Conservation (phyloP, 37 sponge, comb jelly and placozoan species). For the Diacarnus erythraeanus region DNA sequence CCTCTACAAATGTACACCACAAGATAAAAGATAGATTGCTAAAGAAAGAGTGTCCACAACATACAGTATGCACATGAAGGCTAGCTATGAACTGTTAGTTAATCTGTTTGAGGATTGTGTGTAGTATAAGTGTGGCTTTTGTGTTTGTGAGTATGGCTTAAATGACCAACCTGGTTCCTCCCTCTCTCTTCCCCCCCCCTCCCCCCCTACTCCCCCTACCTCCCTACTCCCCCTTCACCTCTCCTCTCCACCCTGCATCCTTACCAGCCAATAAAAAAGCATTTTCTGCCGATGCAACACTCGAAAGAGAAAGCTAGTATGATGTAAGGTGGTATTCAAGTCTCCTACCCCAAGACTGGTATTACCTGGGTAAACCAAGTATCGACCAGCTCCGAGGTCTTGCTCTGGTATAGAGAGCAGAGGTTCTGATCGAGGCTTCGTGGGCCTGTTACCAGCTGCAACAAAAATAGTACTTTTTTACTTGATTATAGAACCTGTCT, state of each 20-base stretch:
- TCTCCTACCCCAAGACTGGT: background rate
- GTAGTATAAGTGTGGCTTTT: too few species aligned
- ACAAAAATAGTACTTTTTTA: background rate
- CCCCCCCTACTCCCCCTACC: too few species aligned
- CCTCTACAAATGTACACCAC: background rate
- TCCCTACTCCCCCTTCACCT: too few species aligned
- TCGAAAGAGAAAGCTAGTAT: conserved; percentile 28
- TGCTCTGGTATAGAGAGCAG: background rate
- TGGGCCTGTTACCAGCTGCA: background rate
- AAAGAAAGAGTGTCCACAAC: too few species aligned
- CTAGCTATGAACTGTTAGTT: too few species aligned
- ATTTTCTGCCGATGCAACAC: background rate
- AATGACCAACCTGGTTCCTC: too few species aligned
- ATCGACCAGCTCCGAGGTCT: conserved; percentile 4
- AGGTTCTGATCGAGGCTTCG: background rate
- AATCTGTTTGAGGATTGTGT: too few species aligned
- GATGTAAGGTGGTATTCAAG: background rate
- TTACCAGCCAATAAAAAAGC: conserved; percentile 36
- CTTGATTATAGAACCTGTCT: too few species aligned
- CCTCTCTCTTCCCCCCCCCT: too few species aligned
- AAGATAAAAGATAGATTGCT: too few species aligned
- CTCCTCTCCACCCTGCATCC: too few species aligned
- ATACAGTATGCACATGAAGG: background rate
- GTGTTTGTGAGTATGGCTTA: too few species aligned
- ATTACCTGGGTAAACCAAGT: conserved; percentile 19